Base-by-base conservation (phyloP, 2,888 invertebrate genomes). In the Cistogaster globosa region DNA sequence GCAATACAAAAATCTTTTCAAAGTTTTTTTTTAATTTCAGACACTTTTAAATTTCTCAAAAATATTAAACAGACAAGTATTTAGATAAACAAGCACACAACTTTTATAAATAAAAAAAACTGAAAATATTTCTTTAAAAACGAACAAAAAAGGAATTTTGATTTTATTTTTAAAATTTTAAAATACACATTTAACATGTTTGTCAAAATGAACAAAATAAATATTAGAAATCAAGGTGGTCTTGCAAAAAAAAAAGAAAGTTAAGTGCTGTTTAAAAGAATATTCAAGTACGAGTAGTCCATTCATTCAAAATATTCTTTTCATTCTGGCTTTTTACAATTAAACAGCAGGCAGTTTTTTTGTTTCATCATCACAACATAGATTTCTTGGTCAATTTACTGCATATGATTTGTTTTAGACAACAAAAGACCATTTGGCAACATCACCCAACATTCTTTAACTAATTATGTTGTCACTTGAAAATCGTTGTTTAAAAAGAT, bases 371-470 rank as follows among this genome's bases (percentile, higher is more conserved):
- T 76, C 57, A 69, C 32, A 76, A 82, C 69, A 69, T 9, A 51
- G 69, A 76, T 82, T 69, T 71, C 71, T 77, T 83, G 82, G 82
- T 77, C 82, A 83, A 83, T 77, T 82, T 83, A 57, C 57, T 51
- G 69, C 57, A 65, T 71, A 69, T 57, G 62, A 78, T 69, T 63
- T 75, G 68, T 18, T 53, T 20, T 7, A 12, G 36, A 53, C 42
- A 60, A 57, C 42, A 67, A 38, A 12, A 55, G 42, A 62, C 16
- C 60, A 36, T 32, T 7, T 68, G 75, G 71, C 71, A 71, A 42
- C n/a, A 71, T 48, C 63, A 58, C 5, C 53, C 68, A 60, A 32
- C 16, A 22, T 63, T 48, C 42, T 57, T 71, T 7, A 71, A 58
- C 82, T 83, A 83, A 83, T 83, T 71, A 83, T 83, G 65, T 77